phyloP scores from a whole-genome alignment of 2,797 vertebrate species.

The Cichlasoma orientale region DNA sequence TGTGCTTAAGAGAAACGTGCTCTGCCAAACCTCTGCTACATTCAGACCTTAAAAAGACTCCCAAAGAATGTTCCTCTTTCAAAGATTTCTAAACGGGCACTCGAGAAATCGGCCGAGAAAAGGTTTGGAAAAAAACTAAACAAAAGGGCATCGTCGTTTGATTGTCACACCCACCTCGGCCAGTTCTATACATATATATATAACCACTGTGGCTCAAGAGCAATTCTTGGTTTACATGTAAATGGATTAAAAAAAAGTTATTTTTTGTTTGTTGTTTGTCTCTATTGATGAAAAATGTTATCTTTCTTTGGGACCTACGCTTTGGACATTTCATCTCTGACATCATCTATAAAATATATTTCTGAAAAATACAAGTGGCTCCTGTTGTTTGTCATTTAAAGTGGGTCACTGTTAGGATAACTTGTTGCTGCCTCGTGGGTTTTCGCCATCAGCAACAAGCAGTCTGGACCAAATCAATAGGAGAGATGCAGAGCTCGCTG shows the following conservation, averaged over 20 bases:
- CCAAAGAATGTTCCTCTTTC: constrained; percentile 79
- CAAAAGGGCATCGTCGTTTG: constrained; percentile 68
- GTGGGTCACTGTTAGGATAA: not conserved
- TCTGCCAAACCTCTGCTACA: constrained; percentile 72
- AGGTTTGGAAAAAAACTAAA: constrained; percentile 44
- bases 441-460: not conserved
- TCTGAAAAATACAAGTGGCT: constrained; percentile 80
- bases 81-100: constrained; percentile 34
- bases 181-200: constrained; percentile 71
- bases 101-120: constrained; percentile 29
- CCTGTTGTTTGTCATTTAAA: constrained; percentile 7
- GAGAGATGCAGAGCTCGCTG: not conserved
- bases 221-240: constrained; percentile 82
- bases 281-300: constrained; percentile 79
- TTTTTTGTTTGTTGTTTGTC: constrained; percentile 80
- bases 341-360: constrained; percentile 86
- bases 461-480: not conserved
- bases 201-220: constrained; percentile 86
- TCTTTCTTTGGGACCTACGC: constrained; percentile 81
- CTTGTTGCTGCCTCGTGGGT: not conserved
- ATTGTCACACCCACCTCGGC: constrained; percentile 80
- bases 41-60: constrained; percentile 64
- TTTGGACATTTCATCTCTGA: constrained; percentile 86
- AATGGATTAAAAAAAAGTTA: constrained; percentile 71
- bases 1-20: constrained; percentile 84